These are phyloP conservation scores for Cavia porcellus DNA, from an alignment of 2,113 vertebrate genomes.

Conservation along the genomic window DNA sequence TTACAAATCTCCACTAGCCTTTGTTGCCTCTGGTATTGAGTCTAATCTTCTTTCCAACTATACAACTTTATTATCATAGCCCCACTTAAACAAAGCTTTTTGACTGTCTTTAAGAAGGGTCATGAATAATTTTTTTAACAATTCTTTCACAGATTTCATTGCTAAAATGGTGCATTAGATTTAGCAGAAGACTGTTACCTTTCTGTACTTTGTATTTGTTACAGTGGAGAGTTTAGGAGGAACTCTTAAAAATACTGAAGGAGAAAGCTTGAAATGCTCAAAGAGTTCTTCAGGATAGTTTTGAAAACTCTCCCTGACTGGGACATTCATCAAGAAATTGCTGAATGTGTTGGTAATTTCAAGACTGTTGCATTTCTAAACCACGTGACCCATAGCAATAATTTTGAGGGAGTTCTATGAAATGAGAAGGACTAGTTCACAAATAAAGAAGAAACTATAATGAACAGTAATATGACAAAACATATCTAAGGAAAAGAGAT, in stretches of 20 bases:
- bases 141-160: not conserved
- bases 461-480: not conserved
- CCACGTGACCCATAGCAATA: not conserved
- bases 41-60: not conserved
- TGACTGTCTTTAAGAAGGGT: too few relatives aligned
- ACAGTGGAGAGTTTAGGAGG: not conserved
- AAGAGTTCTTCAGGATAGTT: not conserved
- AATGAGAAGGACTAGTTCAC: not conserved
- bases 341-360: not conserved
- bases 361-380: not conserved
- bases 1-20: not conserved
- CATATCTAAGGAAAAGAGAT: not conserved
- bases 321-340: not conserved
- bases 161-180: not conserved
- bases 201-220: not conserved
- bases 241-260: not conserved
- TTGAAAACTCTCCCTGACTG: not conserved
- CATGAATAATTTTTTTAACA: not conserved
- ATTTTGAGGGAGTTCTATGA: not conserved
- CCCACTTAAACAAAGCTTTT: not conserved
- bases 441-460: not conserved
- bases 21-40: not conserved
- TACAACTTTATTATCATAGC: not conserved
- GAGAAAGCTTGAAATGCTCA: not conserved
- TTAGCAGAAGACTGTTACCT: not conserved